Conservation (phyloP, 1,140 invertebrate species). For the Hypsibius dujardini region DNA sequence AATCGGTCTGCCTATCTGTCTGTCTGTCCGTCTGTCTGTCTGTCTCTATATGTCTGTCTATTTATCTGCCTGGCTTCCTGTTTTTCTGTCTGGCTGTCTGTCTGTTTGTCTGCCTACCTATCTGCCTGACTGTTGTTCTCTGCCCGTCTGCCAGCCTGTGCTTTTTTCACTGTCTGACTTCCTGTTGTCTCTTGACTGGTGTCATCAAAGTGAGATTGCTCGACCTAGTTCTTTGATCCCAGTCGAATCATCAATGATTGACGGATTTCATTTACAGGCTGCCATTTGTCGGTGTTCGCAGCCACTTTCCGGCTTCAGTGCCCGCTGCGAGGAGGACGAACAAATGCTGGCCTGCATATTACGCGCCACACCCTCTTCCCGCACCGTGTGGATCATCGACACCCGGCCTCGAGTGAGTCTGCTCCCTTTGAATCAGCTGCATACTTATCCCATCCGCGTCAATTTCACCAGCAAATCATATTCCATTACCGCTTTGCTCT, state of each 20-base stretch:
- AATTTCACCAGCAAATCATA: no score
- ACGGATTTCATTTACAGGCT: constrained; percentile 40
- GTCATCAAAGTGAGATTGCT: no score
- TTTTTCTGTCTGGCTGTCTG: no score
- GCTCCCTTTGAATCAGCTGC: constrained; percentile 1
- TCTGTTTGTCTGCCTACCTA: no score
- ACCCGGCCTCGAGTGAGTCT: constrained; percentile 66
- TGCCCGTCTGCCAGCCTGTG: no score
- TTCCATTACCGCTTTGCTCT: neutral
- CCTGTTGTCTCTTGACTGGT: constrained; percentile 16
- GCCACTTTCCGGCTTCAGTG: constrained; percentile 87
- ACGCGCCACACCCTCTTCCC: constrained; percentile 70
- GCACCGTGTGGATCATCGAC: constrained; percentile 90
- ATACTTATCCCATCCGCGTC: constrained; percentile 7
- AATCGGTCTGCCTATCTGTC: no score
- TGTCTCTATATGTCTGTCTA: no score
- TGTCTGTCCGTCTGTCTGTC: no score
- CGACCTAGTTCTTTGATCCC: no score
- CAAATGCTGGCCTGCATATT: constrained; percentile 80
- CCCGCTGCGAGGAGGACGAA: constrained; percentile 90
- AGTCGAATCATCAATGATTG: constrained; percentile 17
- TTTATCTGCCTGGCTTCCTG: no score
- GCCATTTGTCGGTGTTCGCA: constrained; percentile 87
- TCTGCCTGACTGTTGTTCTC: no score
- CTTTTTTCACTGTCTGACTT: neutral